phyloP scores from a whole-genome alignment of 1,140 invertebrate species.

The Cyphomyrmex costatus region DNA sequence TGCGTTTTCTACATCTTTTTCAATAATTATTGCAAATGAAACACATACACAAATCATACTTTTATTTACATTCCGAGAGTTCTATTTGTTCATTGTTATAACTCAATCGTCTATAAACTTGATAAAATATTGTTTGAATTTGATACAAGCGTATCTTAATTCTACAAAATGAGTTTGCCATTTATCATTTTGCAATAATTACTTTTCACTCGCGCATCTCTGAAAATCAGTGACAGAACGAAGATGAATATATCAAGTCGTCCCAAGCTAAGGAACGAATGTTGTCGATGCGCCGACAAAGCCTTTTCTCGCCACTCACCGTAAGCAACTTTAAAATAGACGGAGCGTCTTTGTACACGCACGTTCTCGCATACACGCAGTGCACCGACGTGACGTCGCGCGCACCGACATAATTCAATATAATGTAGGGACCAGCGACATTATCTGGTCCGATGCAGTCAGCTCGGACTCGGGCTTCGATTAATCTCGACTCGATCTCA shows the following conservation, averaged over 20 bases:
- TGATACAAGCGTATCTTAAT: constrained; percentile 1
- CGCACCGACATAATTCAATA: constrained; percentile 79
- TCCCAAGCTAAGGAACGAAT: neutral
- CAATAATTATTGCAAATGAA: neutral
- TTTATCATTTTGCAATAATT: neutral
- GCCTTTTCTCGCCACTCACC: constrained; percentile 50
- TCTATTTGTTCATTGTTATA: neutral
- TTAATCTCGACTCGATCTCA: constrained; percentile 82
- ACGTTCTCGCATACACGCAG: constrained; percentile 25
- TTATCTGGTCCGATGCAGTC: constrained; percentile 78
- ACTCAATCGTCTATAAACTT: neutral
- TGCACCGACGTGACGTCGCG: constrained; percentile 57
- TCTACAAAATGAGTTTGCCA: neutral
- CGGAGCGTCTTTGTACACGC: constrained; percentile 9
- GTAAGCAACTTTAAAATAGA: constrained; percentile 46
- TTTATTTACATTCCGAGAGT: neutral
- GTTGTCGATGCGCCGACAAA: constrained; percentile 64
- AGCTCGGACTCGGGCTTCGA: constrained; percentile 69
- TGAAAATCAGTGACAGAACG: neutral
- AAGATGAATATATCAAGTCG: constrained; percentile 57
- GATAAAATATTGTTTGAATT: constrained; percentile 7
- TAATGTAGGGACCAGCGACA: constrained; percentile 78
- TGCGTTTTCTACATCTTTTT: neutral
- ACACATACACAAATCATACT: neutral
- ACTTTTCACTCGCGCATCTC: neutral